Base-by-base conservation (phyloP, 1,140 invertebrate species). In the Scaptomyza montana region DNA sequence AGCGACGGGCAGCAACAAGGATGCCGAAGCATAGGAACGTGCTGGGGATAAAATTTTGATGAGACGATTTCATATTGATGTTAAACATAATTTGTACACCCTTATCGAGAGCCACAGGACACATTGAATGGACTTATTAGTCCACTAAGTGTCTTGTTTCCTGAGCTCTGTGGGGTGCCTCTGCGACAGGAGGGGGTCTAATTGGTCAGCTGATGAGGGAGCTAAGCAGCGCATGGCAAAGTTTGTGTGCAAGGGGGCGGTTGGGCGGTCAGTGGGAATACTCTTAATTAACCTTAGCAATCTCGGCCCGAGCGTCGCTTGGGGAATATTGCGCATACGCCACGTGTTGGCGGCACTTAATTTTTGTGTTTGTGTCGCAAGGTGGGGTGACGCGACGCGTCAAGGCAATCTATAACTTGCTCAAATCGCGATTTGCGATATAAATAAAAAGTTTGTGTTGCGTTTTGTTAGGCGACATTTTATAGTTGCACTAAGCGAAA, bases 371-470 rank as follows among this genome's bases (percentile, higher is more conserved):
- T 6, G 30, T n/a, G 13, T 9, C 13, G 54, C 5, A 16, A 16
- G 16, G 16, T 16, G 1, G 30, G 21, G 21, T 1, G 16, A 30
- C 28, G 5, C 33, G 33, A 36, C 33, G 33, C 33, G 33, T 36
- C 33, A 36, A 7, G 45, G 3, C 28, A 10, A 66, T 45, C 45
- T 33, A 30, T 47, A n/a, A 39, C 30, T 51, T 64, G 51, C 33
- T 30, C 25, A 36, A 47, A 61, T 77, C 55, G 50, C 60, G 69
- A 69, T 56, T 45, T 43, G 54, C 39, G 39, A 74, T 43, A 43
- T 12, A 59, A 49, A 65, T 67, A 71, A 87, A 78, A 86, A 87
- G 74, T n/a, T n/a, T n/a, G n/a, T n/a, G n/a, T n/a, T n/a, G n/a
- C n/a, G n/a, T n/a, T n/a, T 65, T 57, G 41, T 49, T 69, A 36